Evolutionary conservation across 2,888 invertebrate genomes (phyloP), one percentile per base, ranked within the genome.

Genomic region (Xylota segnis): DNA sequence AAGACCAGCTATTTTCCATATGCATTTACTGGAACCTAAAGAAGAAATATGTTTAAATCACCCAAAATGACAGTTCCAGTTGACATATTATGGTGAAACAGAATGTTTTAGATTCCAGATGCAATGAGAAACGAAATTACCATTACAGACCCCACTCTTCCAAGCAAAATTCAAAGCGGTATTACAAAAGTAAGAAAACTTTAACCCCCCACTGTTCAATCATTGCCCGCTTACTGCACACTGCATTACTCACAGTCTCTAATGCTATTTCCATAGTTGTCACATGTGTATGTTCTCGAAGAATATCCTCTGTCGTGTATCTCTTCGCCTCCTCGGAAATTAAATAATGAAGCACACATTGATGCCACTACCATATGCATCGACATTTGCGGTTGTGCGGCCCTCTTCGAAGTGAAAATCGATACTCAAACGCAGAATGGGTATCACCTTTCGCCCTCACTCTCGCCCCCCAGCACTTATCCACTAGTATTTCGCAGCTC

Each of bases 331-430:
- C 16, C 34, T 78, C 61, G 78, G 63, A 78, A 71, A 78, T 78
- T 71, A 78, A 63, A 78, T 78, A 78, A 78, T 70, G 78, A 78
- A 77, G 61, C 68, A 77, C 61, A 70, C 68, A 77, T 52, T 70
- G 77, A 52, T 18, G 61, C 56, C 7, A 45, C 54, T 70, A 14
- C 63, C 27, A 37, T 61, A 70, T 78, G 78, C 78, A 78, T 45
- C 61, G 61, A 54, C 54, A 54, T 78, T 70, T 70, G 56, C 65
- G 47, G 47, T 66, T 2, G 32, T 78, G 61, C 70, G 77, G 10
- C 9, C 70, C 70, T 54, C 61, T 45, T 63, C 56, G 18, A 54
- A 54, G 54, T 45, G 70, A 61, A 70, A 78, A 78, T 71, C 78
- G 63, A 78, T 78, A 78, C 63, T 61, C 47, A 27, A 70, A 56